phyloP scores from a whole-genome alignment of 1,140 invertebrate genomes.

The Bicyclus anynana region DNA sequence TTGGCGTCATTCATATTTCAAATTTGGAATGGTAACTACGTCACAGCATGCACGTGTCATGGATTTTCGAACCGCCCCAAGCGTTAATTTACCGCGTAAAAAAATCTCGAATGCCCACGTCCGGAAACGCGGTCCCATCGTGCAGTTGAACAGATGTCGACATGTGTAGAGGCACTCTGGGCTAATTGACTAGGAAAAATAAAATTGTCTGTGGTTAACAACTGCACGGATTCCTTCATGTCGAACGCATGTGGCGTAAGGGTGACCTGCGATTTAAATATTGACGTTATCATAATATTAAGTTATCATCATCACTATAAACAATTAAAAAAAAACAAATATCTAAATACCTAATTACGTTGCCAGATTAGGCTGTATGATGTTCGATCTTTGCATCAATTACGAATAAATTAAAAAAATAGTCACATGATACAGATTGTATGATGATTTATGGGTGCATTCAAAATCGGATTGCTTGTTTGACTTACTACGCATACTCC shows the following conservation, averaged over 20 bases:
- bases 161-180: slow-evolving; percentile 56
- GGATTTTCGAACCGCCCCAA: slow-evolving; percentile 46
- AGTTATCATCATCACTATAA: too few species aligned
- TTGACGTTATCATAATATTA: background rate
- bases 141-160: slow-evolving; percentile 69
- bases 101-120: slow-evolving; percentile 52
- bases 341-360: too few species aligned
- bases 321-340: too few species aligned
- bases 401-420: too few species aligned
- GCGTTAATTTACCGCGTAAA: slow-evolving; percentile 67
- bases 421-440: too few species aligned
- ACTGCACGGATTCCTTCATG: slow-evolving; percentile 15
- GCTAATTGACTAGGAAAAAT: slow-evolving; percentile 68
- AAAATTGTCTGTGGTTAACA: slow-evolving; percentile 43
- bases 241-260: slow-evolving; percentile 12
- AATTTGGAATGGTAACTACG: slow-evolving; percentile 16
- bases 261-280: background rate
- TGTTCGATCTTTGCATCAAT: too few species aligned
- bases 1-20: slow-evolving; percentile 1
- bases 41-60: slow-evolving; percentile 40
- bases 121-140: slow-evolving; percentile 62
- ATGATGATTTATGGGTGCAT: too few species aligned
- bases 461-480: too few species aligned
- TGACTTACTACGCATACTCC: too few species aligned
- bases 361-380: too few species aligned